phyloP scores from a whole-genome alignment of 1,140 invertebrate genomes.

The Holcopasites calliopsidis region DNA sequence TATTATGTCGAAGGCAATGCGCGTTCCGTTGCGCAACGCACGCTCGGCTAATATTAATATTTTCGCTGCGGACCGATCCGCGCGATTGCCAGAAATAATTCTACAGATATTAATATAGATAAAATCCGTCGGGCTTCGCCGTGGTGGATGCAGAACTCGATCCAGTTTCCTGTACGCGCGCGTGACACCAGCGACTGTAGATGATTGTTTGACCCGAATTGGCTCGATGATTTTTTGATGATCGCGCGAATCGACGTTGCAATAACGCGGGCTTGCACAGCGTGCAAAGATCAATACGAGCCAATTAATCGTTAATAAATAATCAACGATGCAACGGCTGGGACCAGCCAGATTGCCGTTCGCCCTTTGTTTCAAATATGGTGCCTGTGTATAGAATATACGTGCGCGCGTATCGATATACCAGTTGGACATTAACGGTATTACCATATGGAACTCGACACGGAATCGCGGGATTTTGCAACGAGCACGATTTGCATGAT shows the following conservation, averaged over 20 bases:
- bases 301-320: constrained; percentile 74
- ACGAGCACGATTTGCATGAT: constrained; percentile 75
- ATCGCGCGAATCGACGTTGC: constrained; percentile 32
- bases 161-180: constrained; percentile 7
- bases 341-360: constrained; percentile 36
- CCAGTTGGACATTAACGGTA: constrained; percentile 71
- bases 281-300: constrained; percentile 45
- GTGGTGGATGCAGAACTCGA: neutral
- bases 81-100: constrained; percentile 12
- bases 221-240: constrained; percentile 47
- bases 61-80: neutral
- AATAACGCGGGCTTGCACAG: constrained; percentile 17
- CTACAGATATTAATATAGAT: neutral
- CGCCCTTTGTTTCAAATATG: constrained; percentile 39
- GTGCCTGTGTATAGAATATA: constrained; percentile 1
- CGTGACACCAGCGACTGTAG: neutral
- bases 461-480: constrained; percentile 72
- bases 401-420: constrained; percentile 35
- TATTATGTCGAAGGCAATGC: neutral
- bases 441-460: constrained; percentile 74
- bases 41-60: constrained; percentile 1
- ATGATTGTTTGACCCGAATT: constrained; percentile 23
- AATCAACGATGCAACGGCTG: constrained; percentile 54
- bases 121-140: neutral
- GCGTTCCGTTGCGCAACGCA: neutral